These are phyloP conservation scores for Acridotheres tristis DNA, from an alignment of 2,797 vertebrate genomes.

Conservation along the genomic window DNA sequence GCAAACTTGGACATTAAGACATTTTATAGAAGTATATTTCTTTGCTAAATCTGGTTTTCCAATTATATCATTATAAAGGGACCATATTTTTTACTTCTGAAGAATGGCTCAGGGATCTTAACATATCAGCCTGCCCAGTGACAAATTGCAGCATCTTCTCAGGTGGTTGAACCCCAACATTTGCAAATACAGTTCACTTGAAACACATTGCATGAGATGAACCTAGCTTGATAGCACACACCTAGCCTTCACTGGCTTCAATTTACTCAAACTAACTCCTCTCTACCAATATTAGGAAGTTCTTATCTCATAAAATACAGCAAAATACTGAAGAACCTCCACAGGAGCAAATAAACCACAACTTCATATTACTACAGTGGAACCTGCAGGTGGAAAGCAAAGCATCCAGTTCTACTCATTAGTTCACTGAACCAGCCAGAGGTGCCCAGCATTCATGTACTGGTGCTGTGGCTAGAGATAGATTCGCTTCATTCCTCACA, in stretches of 20 bases:
- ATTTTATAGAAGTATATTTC: background rate
- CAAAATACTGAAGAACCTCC: background rate
- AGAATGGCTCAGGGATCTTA: background rate
- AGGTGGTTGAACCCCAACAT: background rate
- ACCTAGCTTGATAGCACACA: background rate
- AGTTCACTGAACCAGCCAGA: background rate
- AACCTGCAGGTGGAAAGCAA: background rate
- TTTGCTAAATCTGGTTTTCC: background rate
- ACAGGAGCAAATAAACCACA: background rate
- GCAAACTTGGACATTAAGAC: background rate
- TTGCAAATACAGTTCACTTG: background rate
- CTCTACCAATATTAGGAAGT: background rate
- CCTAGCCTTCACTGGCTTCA: background rate
- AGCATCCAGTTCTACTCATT: background rate
- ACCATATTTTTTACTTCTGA: background rate
- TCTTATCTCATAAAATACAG: background rate
- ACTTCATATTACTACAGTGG: background rate
- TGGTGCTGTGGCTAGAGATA: background rate
- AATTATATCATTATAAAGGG: background rate
- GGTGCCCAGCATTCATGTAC: background rate
- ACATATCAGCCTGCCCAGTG: background rate
- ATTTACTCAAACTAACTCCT: background rate
- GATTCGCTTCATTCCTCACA: background rate
- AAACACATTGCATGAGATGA: background rate
- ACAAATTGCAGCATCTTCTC: background rate